Evolutionary conservation across 2,113 vertebrate genomes (phyloP), one percentile per base, ranked within the genome.

Genomic region (Xiphophorus maculatus): DNA sequence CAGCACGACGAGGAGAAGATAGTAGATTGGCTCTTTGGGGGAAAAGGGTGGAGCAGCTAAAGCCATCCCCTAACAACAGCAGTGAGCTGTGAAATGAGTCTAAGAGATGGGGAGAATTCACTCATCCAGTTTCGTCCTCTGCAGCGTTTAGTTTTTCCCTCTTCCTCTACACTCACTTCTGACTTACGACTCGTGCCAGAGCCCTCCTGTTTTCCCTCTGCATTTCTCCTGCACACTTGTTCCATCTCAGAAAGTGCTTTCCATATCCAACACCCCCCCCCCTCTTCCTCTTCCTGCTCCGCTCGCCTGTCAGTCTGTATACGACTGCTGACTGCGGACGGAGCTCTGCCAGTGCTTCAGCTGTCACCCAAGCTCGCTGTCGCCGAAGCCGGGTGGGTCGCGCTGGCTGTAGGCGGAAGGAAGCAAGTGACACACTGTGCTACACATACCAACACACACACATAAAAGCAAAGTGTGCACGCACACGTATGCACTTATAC

Each of bases 41-140:
- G 84, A 66, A 82, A 72, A 76, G 85, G 84, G 81, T 60, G 83
- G 86, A 91, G 92, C 74, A 63, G 67, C 76, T 83, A 74, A 66
- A 82, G 76, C 80, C 84, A 62, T 81, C 89, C 87, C 93, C 92
- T 82, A 89, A 93, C 91, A 94, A 92, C 92, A 94, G 90, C 90
- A 81, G 89, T 87, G 66, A 87, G 87, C 91, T 90, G 90, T 87
- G 86, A 89, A 81, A 84, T 68, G 82, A 87, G 84, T 74, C 33
- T 3, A 76, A 83, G 77, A 87, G 77, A 78, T 73, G 12, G 48
- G 76, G 76, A 73, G 69, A 77, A 82, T 77, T 54, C 71, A 65
- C 76, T 74, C 78, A 29, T 75, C 73, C 76, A 72, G 54, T 81
- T 69, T 79, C 58, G 17, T 40, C 30, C 22, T 71, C 67, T 66